Evolutionary conservation across 2,113 vertebrate species (phyloP).

Genomic region (Epinephelus fuscoguttatus): DNA sequence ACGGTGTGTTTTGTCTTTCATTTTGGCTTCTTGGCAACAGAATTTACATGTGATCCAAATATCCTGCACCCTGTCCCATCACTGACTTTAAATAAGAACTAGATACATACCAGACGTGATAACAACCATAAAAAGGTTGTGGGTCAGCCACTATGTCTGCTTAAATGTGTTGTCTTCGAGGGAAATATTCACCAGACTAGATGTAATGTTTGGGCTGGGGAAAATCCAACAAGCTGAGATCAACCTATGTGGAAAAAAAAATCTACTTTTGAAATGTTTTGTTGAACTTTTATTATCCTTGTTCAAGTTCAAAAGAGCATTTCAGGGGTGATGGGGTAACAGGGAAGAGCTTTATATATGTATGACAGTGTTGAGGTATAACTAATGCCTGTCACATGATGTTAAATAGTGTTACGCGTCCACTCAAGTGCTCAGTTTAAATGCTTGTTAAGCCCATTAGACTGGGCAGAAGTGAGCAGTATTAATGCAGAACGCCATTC

Average conservation of each 20-base stretch:
- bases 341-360: not conserved
- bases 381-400: slow-evolving; percentile 9
- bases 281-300: not conserved
- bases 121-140: slow-evolving; percentile 17
- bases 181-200: slow-evolving; percentile 3
- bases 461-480: slow-evolving; percentile 23
- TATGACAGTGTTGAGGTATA: not conserved
- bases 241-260: not conserved
- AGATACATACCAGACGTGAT: slow-evolving; percentile 18
- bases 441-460: slow-evolving; percentile 54
- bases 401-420: not conserved
- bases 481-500: slow-evolving; percentile 21
- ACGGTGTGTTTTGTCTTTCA: slow-evolving; percentile 40
- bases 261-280: not conserved
- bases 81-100: slow-evolving; percentile 10
- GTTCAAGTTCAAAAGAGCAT: slow-evolving; percentile 15
- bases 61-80: slow-evolving; percentile 24
- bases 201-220: not conserved
- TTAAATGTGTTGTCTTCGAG: not conserved
- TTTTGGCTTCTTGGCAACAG: slow-evolving; percentile 69
- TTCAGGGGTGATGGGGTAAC: not conserved
- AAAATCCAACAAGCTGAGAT: not conserved
- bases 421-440: slow-evolving; percentile 59
- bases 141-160: slow-evolving; percentile 2
- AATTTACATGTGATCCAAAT: slow-evolving; percentile 44